Evolutionary conservation across 2,113 vertebrate genomes (phyloP), one percentile per base, ranked within the genome.

Genomic region (Malurus elegans): DNA sequence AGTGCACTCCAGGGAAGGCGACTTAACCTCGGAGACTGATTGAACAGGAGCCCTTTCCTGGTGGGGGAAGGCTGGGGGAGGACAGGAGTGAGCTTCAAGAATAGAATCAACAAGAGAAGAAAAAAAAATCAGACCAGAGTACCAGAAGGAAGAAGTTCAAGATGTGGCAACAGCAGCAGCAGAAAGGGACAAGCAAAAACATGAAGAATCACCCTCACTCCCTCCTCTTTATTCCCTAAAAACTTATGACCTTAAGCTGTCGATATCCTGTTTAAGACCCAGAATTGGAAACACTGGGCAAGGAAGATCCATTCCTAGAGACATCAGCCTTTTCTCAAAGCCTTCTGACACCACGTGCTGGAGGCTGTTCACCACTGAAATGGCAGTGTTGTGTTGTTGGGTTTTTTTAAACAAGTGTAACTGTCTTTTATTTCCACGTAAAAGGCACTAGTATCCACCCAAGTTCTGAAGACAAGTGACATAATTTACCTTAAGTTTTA

Each of bases 391-490:
- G 67, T 42, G 53, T 61, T 71, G 14, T 61, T 24, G 66, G 25
- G 11, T 51, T 88, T 75, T 83, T 93, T 80, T n/a, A 42, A 96
- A 95, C 36, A 42, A 95, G 50, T 79, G 67, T 86, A 85, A 96
- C 10, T 60, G 91, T 96, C 97, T 97, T 95, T 94, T 96, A 96
- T 97, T 96, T 96, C 96, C 95, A 93, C 65, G 50, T 73, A 81
- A 95, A 98, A 98, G 97, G 97, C 98, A 98, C 97, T 97, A 96
- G 96, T 81, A 95, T 97, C 95, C 95, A 96, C 82, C 93, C 81
- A 88, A 58, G 86, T 96, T 83, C 88, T 95, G 88, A 94, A 96
- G 61, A 96, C 93, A 90, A 95, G 79, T 93, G 94, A 96, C 95
- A 97, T 95, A 95, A 97, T 95, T 97, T 96, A 98, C 92, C 82